Conservation (phyloP, 2,888 invertebrate genomes). For the Bimastos eiseni region DNA sequence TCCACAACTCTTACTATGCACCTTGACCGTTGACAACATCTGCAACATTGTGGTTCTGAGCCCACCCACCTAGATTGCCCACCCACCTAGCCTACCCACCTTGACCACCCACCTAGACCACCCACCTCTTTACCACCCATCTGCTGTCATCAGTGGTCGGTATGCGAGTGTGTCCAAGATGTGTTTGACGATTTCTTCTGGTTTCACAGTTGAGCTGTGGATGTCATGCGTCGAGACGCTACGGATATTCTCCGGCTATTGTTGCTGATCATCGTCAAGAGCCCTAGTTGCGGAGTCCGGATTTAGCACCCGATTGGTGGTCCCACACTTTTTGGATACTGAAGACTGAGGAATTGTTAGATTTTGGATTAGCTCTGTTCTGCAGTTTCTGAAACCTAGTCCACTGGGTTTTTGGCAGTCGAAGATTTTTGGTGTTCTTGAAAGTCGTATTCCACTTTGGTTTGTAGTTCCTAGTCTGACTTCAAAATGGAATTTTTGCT, state of each 20-base stretch:
- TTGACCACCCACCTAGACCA: neutral
- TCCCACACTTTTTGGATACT: neutral
- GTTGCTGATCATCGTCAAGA: neutral
- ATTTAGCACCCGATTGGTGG: neutral
- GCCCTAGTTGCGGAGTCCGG: neutral
- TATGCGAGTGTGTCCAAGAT: constrained; percentile 2
- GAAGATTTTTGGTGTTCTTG: too few species aligned
- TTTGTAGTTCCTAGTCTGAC: neutral
- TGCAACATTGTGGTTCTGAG: neutral
- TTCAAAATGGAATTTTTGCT: neutral
- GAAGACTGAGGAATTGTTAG: neutral
- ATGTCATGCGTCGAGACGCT: neutral
- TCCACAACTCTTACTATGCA: neutral
- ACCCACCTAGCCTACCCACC: neutral
- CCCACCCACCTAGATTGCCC: neutral
- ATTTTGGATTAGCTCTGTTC: neutral
- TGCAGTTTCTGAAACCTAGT: neutral
- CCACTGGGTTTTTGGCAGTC: neutral
- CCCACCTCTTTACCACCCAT: neutral
- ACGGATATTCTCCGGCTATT: neutral
- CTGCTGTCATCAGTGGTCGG: neutral
- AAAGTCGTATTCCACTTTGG: neutral
- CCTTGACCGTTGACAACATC: neutral
- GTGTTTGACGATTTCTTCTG: neutral
- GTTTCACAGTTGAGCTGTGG: neutral